Evolutionary conservation across 1,140 invertebrate genomes (phyloP), one percentile per base, ranked within the genome.

Genomic region (Pogonus chalceus): DNA sequence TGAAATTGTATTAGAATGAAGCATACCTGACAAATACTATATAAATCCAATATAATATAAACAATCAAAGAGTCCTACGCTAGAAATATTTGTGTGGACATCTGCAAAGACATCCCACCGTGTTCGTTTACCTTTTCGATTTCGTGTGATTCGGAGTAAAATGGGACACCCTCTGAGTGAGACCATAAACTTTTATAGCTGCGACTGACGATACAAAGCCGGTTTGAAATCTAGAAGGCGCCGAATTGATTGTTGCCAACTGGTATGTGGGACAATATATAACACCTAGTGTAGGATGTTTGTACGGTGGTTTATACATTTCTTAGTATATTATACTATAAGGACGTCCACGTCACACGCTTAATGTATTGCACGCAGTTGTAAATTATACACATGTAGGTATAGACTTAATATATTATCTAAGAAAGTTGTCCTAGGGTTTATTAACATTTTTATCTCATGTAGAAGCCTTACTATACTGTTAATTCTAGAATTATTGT

Each of bases 131-230:
- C 37, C 37, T 43, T 43, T 43, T 43, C 18, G 37, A 43, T 43
- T 43, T 43, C 18, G 9, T 43, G 37, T 43, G 37, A 43, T 43
- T 12, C 18, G 7, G 14, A 31, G 7, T 12, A 43, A 43, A 18
- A 43, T 3, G 37, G 37, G 18, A 43, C 37, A 43, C 37, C 37
- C 37, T 43, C 37, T 43, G 37, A 16, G 37, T 43, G 37, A 12
- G 37, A 43, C 37, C 18, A 43, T 43, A 43, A 43, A 43, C 37
- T 43, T 43, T 43, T 43, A 43, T 43, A 43, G 37, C 37, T 18
- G 18, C 37, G 9, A 12, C 9, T 43, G 37, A 43, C 37, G 37
- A 43, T 43, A 43, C 37, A 43, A 43, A 43, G 37, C 37, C 37
- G 18, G 37, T 9, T 43, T 43, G 37, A 43, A 43, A 43, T 43